These are phyloP conservation scores for Hypanus sabinus DNA, from an alignment of 2,113 vertebrate species.

Conservation along the genomic window DNA sequence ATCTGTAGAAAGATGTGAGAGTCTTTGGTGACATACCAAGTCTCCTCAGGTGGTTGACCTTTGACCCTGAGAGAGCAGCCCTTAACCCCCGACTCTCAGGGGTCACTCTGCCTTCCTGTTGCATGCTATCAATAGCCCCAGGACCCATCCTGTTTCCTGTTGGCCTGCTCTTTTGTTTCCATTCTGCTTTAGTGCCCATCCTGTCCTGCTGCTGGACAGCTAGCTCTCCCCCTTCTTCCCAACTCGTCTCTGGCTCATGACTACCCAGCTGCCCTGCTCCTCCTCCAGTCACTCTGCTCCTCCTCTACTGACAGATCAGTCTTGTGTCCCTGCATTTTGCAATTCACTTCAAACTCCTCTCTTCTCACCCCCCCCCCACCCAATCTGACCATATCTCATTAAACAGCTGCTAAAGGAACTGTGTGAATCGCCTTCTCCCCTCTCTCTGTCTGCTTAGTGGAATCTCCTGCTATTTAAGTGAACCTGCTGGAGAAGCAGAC, in stretches of 20 bases:
- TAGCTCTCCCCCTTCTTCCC: too few relatives aligned
- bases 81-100: not conserved
- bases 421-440: not conserved
- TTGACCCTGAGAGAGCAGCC: not conserved
- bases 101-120: not conserved
- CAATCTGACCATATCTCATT: not conserved
- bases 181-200: not conserved
- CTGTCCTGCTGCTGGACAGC: not conserved
- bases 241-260: too few relatives aligned
- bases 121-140: not conserved
- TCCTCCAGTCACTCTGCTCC: not conserved
- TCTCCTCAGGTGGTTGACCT: too few relatives aligned
- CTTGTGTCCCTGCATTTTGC: not conserved
- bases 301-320: not conserved
- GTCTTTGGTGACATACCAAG: too few relatives aligned
- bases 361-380: not conserved
- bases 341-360: not conserved
- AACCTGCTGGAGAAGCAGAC: not conserved
- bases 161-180: slow-evolving; percentile 10
- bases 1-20: too few relatives aligned
- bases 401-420: too few relatives aligned
- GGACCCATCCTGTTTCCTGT: slow-evolving; percentile 28
- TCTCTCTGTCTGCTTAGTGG: not conserved
- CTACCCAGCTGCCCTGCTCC: not conserved
- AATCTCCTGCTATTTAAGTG: not conserved